Conservation (phyloP, 2,797 vertebrate species). For the Gadopsis marmoratus region DNA sequence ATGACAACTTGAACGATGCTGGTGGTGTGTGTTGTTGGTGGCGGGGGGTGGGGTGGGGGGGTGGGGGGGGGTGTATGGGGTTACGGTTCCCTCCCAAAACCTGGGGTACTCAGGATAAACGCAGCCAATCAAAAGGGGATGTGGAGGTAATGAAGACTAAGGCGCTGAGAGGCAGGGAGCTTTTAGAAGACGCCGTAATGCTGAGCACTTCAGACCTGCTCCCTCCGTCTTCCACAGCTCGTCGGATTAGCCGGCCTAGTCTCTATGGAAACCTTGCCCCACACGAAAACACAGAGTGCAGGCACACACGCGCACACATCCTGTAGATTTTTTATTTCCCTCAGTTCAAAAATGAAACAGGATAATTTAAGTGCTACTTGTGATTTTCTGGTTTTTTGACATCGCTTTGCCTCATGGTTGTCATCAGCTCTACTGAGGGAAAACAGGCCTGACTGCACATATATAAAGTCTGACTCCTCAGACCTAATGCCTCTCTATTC, state of each 20-base stretch:
- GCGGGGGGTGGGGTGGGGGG: background rate
- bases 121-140: slow-evolving; percentile 85
- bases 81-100: slow-evolving; percentile 69
- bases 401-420: slow-evolving; percentile 53
- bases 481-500: slow-evolving; percentile 61
- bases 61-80: slow-evolving; percentile 15
- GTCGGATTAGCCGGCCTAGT: slow-evolving; percentile 82
- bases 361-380: slow-evolving; percentile 79
- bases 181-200: slow-evolving; percentile 66
- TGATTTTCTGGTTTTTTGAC: slow-evolving; percentile 73
- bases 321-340: slow-evolving; percentile 69
- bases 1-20: slow-evolving; percentile 69
- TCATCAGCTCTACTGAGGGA: slow-evolving; percentile 57
- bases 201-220: slow-evolving; percentile 79
- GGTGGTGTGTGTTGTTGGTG: slow-evolving; percentile 23
- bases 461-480: slow-evolving; percentile 58
- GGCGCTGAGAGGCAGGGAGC: slow-evolving; percentile 76
- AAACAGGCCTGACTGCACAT: slow-evolving; percentile 60
- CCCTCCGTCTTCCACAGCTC: slow-evolving; percentile 75
- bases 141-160: slow-evolving; percentile 84
- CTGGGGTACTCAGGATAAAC: slow-evolving; percentile 81
- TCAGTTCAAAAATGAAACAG: slow-evolving; percentile 75
- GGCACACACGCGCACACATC: slow-evolving; percentile 11
- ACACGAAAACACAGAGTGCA: slow-evolving; percentile 59
- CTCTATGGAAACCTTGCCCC: slow-evolving; percentile 86